Conservation (phyloP, 30 jellyfish, hydroid and myxozoan species). For the Turritopsis dohrnii region DNA sequence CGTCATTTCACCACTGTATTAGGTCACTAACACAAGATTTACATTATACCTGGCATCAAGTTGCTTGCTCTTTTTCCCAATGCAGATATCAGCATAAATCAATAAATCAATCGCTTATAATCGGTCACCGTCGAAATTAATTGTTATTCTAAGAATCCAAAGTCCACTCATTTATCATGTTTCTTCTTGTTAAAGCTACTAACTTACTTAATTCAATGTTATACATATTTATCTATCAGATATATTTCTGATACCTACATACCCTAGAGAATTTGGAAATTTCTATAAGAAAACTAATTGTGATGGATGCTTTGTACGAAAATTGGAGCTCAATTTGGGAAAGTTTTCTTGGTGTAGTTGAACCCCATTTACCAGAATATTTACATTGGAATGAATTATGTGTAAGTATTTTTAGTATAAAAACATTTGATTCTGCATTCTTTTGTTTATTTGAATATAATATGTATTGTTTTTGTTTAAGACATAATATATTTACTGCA, state of each 20-base stretch:
- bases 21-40: no score
- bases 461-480: no score
- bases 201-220: not conserved
- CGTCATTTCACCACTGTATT: no score
- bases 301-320: constrained; percentile 12
- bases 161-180: not conserved
- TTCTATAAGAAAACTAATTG: no score
- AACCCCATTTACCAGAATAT: constrained; percentile 94
- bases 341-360: constrained; percentile 68
- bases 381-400: constrained; percentile 96
- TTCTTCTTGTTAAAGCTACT: not conserved
- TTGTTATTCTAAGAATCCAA: not conserved
- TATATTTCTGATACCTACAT: not conserved
- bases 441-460: no score
- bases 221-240: not conserved
- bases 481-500: no score
- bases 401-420: constrained; percentile 45
- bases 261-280: not conserved
- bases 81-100: no score
- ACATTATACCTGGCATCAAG: no score
- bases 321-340: constrained; percentile 56
- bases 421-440: no score
- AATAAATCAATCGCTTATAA: no score
- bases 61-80: no score
- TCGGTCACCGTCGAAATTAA: not conserved